Evolutionary conservation across 2,113 vertebrate genomes (phyloP).

Genomic region (Petaurus breviceps): DNA sequence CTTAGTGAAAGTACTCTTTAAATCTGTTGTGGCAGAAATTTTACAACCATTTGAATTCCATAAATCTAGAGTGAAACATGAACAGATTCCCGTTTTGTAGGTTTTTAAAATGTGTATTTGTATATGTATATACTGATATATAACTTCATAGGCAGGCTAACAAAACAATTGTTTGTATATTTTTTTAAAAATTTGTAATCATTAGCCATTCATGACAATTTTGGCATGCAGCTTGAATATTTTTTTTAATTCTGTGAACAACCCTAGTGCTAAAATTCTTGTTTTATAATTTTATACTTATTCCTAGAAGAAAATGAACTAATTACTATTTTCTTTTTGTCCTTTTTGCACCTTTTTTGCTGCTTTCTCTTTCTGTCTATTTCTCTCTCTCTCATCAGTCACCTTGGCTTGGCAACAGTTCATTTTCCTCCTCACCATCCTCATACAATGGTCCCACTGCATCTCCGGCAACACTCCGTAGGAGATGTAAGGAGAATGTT

Average conservation of each 20-base stretch:
- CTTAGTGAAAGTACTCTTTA: constrained; percentile 43
- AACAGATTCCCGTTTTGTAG: neutral
- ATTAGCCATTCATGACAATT: neutral
- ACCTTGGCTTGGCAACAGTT: constrained; percentile 85
- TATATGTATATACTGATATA: neutral
- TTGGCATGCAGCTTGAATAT: constrained; percentile 57
- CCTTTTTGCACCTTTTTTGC: constrained; percentile 88
- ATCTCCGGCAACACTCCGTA: constrained; percentile 88
- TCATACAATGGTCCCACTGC: constrained; percentile 86
- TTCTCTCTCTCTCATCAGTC: constrained; percentile 83
- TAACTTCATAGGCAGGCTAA: neutral
- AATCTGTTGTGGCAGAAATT: neutral
- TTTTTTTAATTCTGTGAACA: constrained; percentile 59
- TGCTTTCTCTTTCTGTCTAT: constrained; percentile 82
- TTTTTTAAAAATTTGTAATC: constrained; percentile 58
- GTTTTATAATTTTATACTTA: constrained; percentile 77
- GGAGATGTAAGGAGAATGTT: constrained; percentile 90
- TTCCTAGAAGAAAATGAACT: constrained; percentile 89
- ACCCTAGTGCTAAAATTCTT: constrained; percentile 76
- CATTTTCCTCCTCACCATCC: constrained; percentile 84
- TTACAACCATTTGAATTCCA: constrained; percentile 15
- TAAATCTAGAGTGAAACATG: neutral
- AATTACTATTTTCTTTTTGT: constrained; percentile 96
- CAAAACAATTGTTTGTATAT: neutral
- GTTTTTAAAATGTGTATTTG: constrained; percentile 9